phyloP scores from a whole-genome alignment of 2,888 invertebrate genomes.

The Notodonta ziczac region DNA sequence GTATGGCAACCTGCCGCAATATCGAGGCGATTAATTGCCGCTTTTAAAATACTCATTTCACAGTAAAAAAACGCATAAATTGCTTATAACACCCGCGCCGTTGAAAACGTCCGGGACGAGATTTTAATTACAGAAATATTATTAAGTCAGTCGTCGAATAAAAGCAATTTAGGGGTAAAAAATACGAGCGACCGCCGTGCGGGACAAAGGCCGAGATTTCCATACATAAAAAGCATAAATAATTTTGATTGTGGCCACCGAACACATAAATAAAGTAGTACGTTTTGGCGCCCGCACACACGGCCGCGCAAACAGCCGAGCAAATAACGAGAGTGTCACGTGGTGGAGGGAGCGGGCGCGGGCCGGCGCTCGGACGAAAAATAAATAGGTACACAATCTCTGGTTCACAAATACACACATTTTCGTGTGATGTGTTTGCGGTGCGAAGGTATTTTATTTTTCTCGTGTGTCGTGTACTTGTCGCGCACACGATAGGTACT shows the following conservation, averaged over 20 bases:
- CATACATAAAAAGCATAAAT: slow-evolving; percentile 77
- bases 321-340: slow-evolving; percentile 72
- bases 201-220: slow-evolving; percentile 72
- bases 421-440: slow-evolving; percentile 78
- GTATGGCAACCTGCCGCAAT: slow-evolving; percentile 40
- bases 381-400: slow-evolving; percentile 79
- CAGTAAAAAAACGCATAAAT: slow-evolving; percentile 58
- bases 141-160: slow-evolving; percentile 76
- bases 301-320: slow-evolving; percentile 56
- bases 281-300: slow-evolving; percentile 60
- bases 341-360: slow-evolving; percentile 37
- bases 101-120: slow-evolving; percentile 67
- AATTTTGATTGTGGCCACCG: slow-evolving; percentile 75
- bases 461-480: slow-evolving; percentile 46
- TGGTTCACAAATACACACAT: slow-evolving; percentile 72
- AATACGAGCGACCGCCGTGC: slow-evolving; percentile 37
- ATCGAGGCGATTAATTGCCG: slow-evolving; percentile 56
- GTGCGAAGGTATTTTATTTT: slow-evolving; percentile 61
- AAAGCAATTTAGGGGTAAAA: slow-evolving; percentile 68
- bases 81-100: slow-evolving; percentile 53
- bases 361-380: slow-evolving; percentile 56
- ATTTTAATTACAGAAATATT: slow-evolving; percentile 81
- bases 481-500: slow-evolving; percentile 29
- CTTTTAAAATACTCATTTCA: slow-evolving; percentile 52
- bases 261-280: slow-evolving; percentile 74